These are phyloP conservation scores for Procavia capensis DNA, from an alignment of 2,113 vertebrate genomes.

Conservation along the genomic window DNA sequence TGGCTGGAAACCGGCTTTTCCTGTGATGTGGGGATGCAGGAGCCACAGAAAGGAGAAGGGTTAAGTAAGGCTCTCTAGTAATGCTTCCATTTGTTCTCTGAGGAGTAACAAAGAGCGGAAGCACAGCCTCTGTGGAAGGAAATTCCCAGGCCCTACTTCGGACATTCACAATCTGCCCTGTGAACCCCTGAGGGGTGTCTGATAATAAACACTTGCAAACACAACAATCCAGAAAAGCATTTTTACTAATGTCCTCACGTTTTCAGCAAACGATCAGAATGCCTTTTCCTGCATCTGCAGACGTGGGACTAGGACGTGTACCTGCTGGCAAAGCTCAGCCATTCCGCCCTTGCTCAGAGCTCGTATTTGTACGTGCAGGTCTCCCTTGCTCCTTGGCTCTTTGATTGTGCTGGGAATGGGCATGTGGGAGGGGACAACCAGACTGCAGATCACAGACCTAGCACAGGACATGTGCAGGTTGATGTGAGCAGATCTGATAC, in stretches of 20 bases:
- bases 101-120: slow-evolving; percentile 88
- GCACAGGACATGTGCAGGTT: no score
- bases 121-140: slow-evolving; percentile 81
- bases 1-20: background rate
- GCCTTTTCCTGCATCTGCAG: slow-evolving; percentile 22
- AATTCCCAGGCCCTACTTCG: slow-evolving; percentile 86
- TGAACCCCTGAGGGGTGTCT: slow-evolving; percentile 83
- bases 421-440: background rate
- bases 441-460: background rate
- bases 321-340: slow-evolving; percentile 26
- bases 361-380: accelerated
- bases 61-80: slow-evolving; percentile 81
- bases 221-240: slow-evolving; percentile 70
- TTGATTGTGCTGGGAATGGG: background rate
- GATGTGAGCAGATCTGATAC: background rate
- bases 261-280: slow-evolving; percentile 40
- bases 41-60: slow-evolving; percentile 59
- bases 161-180: slow-evolving; percentile 82
- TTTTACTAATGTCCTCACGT: slow-evolving; percentile 61
- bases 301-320: background rate
- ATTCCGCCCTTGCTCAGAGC: background rate
- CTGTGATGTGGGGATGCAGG: background rate
- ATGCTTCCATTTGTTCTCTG: slow-evolving; percentile 78
- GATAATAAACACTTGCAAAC: slow-evolving; percentile 84
- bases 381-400: background rate